Evolutionary conservation across 2,113 vertebrate genomes (phyloP).

Genomic region (Oostethus manadensis): DNA sequence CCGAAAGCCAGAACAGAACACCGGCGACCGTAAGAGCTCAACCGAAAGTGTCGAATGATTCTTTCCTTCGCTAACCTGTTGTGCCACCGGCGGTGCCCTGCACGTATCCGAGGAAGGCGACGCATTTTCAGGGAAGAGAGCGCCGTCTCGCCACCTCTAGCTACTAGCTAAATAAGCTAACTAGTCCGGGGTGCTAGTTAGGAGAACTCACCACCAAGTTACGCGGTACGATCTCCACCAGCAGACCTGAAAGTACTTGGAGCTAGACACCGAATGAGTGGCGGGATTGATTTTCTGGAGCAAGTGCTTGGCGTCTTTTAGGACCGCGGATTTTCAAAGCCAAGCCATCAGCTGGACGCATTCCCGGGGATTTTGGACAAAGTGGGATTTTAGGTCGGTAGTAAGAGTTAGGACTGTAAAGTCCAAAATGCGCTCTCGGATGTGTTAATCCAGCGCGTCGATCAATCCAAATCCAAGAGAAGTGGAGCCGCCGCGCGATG

Average conservation of each 20-base stretch:
- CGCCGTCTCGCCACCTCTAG: not conserved
- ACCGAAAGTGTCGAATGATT: not conserved
- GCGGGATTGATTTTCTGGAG: constrained; percentile 40
- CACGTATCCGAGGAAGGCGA: constrained; percentile 21
- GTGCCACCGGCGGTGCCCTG: constrained; percentile 15
- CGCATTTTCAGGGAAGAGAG: constrained; percentile 5
- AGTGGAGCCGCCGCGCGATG: constrained; percentile 32
- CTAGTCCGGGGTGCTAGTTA: not conserved
- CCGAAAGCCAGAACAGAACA: not conserved
- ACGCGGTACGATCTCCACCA: not conserved
- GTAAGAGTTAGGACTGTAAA: constrained; percentile 57
- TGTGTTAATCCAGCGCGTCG: constrained; percentile 52
- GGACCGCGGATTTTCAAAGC: constrained; percentile 29
- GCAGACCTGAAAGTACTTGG: constrained; percentile 3
- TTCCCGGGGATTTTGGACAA: constrained; percentile 50
- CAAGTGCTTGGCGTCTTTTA: constrained; percentile 20
- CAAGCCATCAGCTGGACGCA: constrained; percentile 50
- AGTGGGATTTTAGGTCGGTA: constrained; percentile 49
- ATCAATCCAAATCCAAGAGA: constrained; percentile 50
- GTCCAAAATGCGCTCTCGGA: constrained; percentile 46
- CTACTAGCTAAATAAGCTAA: constrained; percentile 9
- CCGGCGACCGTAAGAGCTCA: not conserved
- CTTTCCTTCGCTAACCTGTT: constrained; percentile 53
- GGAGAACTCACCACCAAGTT: constrained; percentile 29
- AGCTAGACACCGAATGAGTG: constrained; percentile 33